Percentiles rank a stretch among this genome's conserved stretches.
These are phyloP conservation scores for Danio jaintianensis DNA, from an alignment of 2,797 vertebrate species.

Conservation along the genomic window DNA sequence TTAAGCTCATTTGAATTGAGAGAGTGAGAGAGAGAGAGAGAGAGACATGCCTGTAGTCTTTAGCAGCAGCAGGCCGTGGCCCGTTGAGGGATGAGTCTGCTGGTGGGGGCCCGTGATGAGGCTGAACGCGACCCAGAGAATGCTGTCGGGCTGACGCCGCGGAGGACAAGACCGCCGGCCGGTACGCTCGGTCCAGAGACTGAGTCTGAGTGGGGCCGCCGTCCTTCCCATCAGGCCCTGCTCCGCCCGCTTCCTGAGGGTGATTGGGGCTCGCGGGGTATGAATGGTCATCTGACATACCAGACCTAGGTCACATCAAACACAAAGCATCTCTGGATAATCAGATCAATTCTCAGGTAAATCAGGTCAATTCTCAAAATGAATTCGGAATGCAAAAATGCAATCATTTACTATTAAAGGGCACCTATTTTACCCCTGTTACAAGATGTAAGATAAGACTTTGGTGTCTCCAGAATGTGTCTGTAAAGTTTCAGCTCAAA, in stretches of 20 bases:
- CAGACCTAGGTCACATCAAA: slow-evolving; percentile 71
- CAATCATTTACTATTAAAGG: too few relatives aligned
- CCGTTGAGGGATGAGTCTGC: slow-evolving; percentile 77
- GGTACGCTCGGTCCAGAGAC: slow-evolving; percentile 79
- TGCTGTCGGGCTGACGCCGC: slow-evolving; percentile 75
- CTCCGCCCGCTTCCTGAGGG: slow-evolving; percentile 72
- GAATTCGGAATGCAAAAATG: too few relatives aligned
- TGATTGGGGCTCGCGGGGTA: slow-evolving; percentile 80
- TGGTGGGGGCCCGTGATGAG: slow-evolving; percentile 66
- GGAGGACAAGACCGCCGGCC: slow-evolving; percentile 64
- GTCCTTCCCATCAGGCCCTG: slow-evolving; percentile 77
- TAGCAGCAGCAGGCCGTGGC: slow-evolving; percentile 74
- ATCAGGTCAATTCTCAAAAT: too few relatives aligned
- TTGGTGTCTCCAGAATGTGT: too few relatives aligned
- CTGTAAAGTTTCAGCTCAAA: too few relatives aligned
- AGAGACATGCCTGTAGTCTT: slow-evolving; percentile 79
- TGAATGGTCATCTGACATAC: slow-evolving; percentile 79
- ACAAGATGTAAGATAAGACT: too few relatives aligned
- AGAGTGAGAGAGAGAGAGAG: neutral
- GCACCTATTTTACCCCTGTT: too few relatives aligned
- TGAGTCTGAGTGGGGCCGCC: slow-evolving; percentile 74
- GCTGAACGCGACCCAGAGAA: slow-evolving; percentile 81
- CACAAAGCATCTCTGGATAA: neutral
- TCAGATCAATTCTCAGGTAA: too few relatives aligned
- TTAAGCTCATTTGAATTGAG: neutral